Evolutionary conservation across 1,140 invertebrate species (phyloP).

Genomic region (Pseudoatta argentina): DNA sequence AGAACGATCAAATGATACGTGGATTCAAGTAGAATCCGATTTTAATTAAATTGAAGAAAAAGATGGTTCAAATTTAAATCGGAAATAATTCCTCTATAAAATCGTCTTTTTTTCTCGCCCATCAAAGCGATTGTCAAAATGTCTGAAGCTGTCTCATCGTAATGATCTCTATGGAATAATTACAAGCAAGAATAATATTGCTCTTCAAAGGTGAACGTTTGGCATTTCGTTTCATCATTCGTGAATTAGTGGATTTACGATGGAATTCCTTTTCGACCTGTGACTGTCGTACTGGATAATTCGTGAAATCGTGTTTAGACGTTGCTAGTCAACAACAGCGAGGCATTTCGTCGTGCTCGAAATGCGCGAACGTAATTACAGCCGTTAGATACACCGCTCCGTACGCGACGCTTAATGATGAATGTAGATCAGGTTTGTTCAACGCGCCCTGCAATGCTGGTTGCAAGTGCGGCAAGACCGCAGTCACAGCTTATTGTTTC

Average conservation of each 20-base stretch:
- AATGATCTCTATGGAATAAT: neutral
- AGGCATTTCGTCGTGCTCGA: slow-evolving; percentile 1
- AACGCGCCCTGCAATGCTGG: slow-evolving; percentile 27
- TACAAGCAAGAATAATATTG: slow-evolving; percentile 9
- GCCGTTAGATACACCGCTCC: slow-evolving; percentile 53
- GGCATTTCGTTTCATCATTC: slow-evolving; percentile 35
- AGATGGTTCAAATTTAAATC: neutral
- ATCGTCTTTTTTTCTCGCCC: neutral
- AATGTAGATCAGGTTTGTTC: slow-evolving; percentile 58
- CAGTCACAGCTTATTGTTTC: slow-evolving; percentile 39
- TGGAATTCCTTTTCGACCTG: slow-evolving; percentile 36
- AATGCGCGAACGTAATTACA: slow-evolving; percentile 56
- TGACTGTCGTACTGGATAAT: slow-evolving; percentile 42
- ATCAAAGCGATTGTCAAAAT: slow-evolving; percentile 1
- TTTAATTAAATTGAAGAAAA: slow-evolving; percentile 16
- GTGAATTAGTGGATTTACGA: slow-evolving; percentile 27
- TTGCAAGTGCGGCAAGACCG: slow-evolving; percentile 35
- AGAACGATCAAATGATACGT: neutral
- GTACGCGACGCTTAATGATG: slow-evolving; percentile 33
- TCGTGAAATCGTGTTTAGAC: slow-evolving; percentile 59
- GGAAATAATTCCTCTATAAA: neutral
- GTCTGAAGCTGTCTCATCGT: neutral
- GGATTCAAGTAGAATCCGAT: neutral
- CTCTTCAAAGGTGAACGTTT: slow-evolving; percentile 31
- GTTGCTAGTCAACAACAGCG: slow-evolving; percentile 43